These are phyloP conservation scores for Dromaius novaehollandiae DNA, from an alignment of 2,113 vertebrate species.

Conservation along the genomic window DNA sequence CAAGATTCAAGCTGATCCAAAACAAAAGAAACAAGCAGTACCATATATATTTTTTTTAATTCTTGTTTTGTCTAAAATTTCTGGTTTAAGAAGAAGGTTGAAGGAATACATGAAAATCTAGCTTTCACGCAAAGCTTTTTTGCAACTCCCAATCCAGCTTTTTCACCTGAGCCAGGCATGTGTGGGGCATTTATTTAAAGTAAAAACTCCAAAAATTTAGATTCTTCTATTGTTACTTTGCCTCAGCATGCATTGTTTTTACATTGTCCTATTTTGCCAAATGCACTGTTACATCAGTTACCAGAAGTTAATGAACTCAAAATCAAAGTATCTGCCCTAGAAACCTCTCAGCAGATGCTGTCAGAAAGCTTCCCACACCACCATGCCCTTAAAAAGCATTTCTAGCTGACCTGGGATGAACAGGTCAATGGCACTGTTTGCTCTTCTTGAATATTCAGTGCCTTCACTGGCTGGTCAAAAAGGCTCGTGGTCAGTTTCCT, in stretches of 20 bases:
- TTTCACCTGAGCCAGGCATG: not conserved
- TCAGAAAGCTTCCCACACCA: not conserved
- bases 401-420: not conserved
- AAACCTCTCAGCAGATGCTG: not conserved
- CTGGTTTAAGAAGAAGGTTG: not conserved
- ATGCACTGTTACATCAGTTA: not conserved
- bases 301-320: not conserved
- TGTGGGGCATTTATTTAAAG: not conserved
- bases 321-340: not conserved
- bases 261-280: not conserved
- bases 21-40: not conserved
- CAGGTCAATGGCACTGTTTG: not conserved
- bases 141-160: not conserved
- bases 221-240: not conserved
- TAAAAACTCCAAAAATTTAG: not conserved
- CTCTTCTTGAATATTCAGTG: not conserved
- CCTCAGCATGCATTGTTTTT: not conserved
- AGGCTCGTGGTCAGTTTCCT: fast-evolving
- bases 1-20: not conserved
- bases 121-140: not conserved
- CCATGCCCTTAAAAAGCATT: not conserved
- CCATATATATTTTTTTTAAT: not conserved
- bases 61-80: not conserved
- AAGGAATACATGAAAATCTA: not conserved
- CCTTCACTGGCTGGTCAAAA: not conserved